Conservation (phyloP, 1,140 invertebrate species). For the Eueides isabella region DNA sequence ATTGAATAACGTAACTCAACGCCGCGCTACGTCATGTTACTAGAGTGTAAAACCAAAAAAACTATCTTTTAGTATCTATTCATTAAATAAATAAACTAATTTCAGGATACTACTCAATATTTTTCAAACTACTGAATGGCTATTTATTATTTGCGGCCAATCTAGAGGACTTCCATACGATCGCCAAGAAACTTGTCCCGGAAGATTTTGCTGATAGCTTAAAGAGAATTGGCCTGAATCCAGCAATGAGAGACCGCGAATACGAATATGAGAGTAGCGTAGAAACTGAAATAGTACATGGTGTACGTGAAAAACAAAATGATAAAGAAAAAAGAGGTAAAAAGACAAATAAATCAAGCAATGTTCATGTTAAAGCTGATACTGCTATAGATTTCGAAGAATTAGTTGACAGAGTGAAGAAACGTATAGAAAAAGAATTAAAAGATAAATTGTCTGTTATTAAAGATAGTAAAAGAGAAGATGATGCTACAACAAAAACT, state of each 20-base stretch:
- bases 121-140: slow-evolving; percentile 38
- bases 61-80: too few species aligned
- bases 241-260: slow-evolving; percentile 10
- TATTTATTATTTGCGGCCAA: slow-evolving; percentile 61
- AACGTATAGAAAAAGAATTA: slow-evolving; percentile 22
- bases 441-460: slow-evolving; percentile 4
- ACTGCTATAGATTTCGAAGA: slow-evolving; percentile 8
- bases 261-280: neutral
- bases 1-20: too few species aligned
- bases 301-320: neutral
- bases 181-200: slow-evolving; percentile 56
- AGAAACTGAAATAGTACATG: slow-evolving; percentile 14
- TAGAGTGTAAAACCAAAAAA: too few species aligned
- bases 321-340: neutral
- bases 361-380: neutral
- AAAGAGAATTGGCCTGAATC: slow-evolving; percentile 12
- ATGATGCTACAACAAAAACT: neutral
- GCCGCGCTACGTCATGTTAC: too few species aligned
- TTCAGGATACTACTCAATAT: slow-evolving; percentile 41
- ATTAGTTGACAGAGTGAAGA: neutral
- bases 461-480: neutral
- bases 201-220: slow-evolving; percentile 47
- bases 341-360: neutral
- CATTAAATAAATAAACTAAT: too few species aligned
- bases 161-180: slow-evolving; percentile 54